These are phyloP conservation scores for Luffia ferchaultella DNA, from an alignment of 2,888 invertebrate species.

Conservation along the genomic window DNA sequence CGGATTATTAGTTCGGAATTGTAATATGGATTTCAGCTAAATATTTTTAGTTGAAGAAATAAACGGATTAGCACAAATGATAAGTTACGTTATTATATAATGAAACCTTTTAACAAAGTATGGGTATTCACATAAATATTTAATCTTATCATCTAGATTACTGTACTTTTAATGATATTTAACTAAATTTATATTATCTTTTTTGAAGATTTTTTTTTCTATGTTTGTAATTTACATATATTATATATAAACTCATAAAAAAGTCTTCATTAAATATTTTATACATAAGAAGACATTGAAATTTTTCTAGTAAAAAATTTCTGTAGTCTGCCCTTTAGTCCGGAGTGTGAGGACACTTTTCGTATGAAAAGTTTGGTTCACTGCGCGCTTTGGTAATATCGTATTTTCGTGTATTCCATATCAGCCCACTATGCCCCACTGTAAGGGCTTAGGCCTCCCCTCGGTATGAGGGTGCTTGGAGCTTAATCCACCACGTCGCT, in stretches of 20 bases:
- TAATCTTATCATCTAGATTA: neutral
- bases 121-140: neutral
- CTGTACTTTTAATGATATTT: constrained; percentile 1
- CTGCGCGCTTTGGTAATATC: neutral
- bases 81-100: neutral
- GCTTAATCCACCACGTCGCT: no score
- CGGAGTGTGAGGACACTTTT: neutral
- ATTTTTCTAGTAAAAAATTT: constrained; percentile 52
- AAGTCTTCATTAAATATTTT: neutral
- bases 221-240: constrained; percentile 8
- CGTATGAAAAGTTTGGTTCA: neutral
- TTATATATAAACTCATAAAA: constrained; percentile 1
- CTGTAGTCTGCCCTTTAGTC: constrained; percentile 28
- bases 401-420: neutral
- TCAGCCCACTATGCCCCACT: no score
- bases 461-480: no score
- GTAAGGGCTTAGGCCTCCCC: no score
- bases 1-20: no score
- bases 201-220: constrained; percentile 2
- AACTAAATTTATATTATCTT: constrained; percentile 8
- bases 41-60: no score
- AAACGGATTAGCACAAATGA: neutral
- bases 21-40: no score
- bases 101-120: neutral
- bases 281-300: constrained; percentile 34